Evolutionary conservation across 2,888 invertebrate genomes (phyloP), one percentile per base, ranked within the genome.

Genomic region (Spicauda simplicius): DNA sequence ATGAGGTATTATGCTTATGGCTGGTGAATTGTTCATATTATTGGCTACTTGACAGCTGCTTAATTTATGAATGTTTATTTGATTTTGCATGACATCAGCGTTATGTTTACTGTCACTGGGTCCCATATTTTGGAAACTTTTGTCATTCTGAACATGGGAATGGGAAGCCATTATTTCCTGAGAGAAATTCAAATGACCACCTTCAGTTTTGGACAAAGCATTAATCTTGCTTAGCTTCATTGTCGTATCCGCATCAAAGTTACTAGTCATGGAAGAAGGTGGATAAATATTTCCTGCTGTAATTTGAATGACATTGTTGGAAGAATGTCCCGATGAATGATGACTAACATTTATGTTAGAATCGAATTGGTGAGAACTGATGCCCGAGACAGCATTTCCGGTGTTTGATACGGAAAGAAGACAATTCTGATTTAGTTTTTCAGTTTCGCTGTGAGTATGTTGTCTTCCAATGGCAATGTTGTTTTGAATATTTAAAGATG

Each of bases 161-260:
- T 93, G 92, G 3, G 93, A 88, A 50, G 91, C 86, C 89, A 92
- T 91, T 68, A 92, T 91, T 80, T 93, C 93, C 77, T 89, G 92
- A 0, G 91, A 90, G 68, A 93, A 93, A 73, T 92, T 93, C 71
- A 93, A 77, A 73, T 91, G 91, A 0, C 93, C 93, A 48, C 88
- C 91, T 84, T 93, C 93, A 14, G 93, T 74, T 76, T 93, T 93
- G 2, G 93, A 92, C 63, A 93, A 80, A 25, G 92, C 89, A 72
- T 92, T 93, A 30, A 93, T 91, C 76, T 93, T 93, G 70, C 91
- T 93, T 52, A 93, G 74, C 79, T 91, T 91, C 58, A 93, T 73
- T 25, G 92, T 84, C n/a, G 93, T 93, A 71, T 93, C 93, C 11
- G 90, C 85, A 74, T 93, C 92, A 71, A 93, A 93, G 69, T 87